phyloP scores from a whole-genome alignment of 2,888 invertebrate species.

The Troides helena region DNA sequence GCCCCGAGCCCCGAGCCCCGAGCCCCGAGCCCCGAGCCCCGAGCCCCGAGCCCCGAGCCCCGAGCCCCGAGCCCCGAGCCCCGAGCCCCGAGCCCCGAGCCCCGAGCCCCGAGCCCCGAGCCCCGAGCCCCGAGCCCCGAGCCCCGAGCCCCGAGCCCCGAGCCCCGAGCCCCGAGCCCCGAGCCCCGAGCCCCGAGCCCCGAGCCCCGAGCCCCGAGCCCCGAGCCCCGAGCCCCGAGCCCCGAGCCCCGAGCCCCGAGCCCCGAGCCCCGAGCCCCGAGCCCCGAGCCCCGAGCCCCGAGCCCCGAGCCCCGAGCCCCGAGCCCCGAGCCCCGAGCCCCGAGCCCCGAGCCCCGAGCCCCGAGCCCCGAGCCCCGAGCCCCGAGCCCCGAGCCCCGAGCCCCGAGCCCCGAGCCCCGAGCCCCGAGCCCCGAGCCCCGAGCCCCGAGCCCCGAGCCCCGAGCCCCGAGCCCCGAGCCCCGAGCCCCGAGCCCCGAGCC shows the following conservation, averaged over 20 bases:
- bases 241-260: background rate
- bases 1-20: background rate
- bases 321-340: background rate
- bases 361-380: background rate
- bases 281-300: too few relatives aligned
- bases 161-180: too few relatives aligned
- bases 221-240: too few relatives aligned
- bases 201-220: background rate
- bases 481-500: background rate
- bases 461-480: background rate
- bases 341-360: background rate
- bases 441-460: background rate
- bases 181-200: background rate
- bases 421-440: background rate
- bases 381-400: background rate
- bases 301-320: background rate
- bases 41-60: background rate
- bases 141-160: background rate
- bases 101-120: background rate
- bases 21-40: background rate
- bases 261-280: background rate
- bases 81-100: background rate
- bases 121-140: background rate
- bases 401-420: background rate
- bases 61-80: background rate